phyloP scores from a whole-genome alignment of 1,140 invertebrate genomes.

The Melitaea cinxia region DNA sequence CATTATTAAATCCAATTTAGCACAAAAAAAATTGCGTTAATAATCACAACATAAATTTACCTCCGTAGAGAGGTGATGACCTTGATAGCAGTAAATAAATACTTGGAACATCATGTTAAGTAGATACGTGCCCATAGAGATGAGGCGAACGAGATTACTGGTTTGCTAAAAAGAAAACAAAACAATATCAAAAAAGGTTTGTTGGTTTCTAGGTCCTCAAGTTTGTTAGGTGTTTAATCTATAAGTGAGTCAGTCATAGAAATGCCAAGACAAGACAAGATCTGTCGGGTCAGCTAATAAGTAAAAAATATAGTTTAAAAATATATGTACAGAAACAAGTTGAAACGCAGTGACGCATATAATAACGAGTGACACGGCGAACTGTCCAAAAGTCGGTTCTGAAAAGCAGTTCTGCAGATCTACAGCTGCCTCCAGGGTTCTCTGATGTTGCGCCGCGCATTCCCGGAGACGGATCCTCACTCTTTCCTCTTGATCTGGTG shows the following conservation, averaged over 20 bases:
- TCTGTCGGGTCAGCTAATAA: too few relatives aligned
- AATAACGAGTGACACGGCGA: constrained; percentile 79
- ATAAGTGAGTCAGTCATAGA: too few relatives aligned
- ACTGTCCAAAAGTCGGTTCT: constrained; percentile 74
- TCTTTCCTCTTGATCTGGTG: constrained; percentile 40
- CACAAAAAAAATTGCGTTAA: too few relatives aligned
- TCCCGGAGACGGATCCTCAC: constrained; percentile 41
- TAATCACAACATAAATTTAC: constrained; percentile 49
- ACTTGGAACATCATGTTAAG: constrained; percentile 80
- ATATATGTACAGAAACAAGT: constrained; percentile 66
- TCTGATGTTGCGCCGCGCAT: constrained; percentile 64
- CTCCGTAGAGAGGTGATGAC: constrained; percentile 74
- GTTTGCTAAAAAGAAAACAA: constrained; percentile 55
- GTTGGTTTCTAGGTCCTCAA: too few relatives aligned
- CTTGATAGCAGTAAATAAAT: constrained; percentile 82
- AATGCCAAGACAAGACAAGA: too few relatives aligned
- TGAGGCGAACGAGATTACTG: constrained; percentile 35
- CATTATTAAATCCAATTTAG: too few relatives aligned
- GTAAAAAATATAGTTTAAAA: neutral
- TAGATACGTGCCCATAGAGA: constrained; percentile 67
- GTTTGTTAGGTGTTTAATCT: too few relatives aligned
- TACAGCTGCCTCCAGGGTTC: constrained; percentile 52
- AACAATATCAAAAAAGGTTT: neutral
- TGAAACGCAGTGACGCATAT: constrained; percentile 82
- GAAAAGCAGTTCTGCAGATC: constrained; percentile 76